These are phyloP conservation scores for Zelleria hepariella DNA, from an alignment of 2,888 invertebrate genomes.

Conservation along the genomic window DNA sequence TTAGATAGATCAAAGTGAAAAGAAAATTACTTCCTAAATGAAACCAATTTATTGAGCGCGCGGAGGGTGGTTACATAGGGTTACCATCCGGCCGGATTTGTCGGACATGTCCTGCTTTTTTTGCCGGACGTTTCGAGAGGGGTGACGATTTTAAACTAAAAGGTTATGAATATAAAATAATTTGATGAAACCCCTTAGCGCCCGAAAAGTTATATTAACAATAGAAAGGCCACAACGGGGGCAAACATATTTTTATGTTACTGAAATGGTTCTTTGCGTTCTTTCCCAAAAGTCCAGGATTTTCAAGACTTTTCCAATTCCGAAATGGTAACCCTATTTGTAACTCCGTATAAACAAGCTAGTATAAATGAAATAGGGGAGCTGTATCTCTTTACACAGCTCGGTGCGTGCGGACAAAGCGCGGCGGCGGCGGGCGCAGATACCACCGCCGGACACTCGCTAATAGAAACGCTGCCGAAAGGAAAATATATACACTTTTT, in stretches of 20 bases:
- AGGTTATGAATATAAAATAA: too few relatives aligned
- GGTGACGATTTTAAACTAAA: too few relatives aligned
- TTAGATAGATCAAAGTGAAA: slow-evolving; percentile 34
- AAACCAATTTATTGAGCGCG: slow-evolving; percentile 40
- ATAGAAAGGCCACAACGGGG: too few relatives aligned
- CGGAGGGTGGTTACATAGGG: slow-evolving; percentile 18
- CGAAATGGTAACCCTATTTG: too few relatives aligned
- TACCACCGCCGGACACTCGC: slow-evolving; percentile 14
- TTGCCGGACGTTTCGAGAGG: too few relatives aligned
- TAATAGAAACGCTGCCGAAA: slow-evolving; percentile 2
- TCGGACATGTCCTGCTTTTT: too few relatives aligned
- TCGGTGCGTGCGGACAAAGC: slow-evolving; percentile 51
- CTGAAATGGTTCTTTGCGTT: too few relatives aligned
- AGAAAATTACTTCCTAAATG: slow-evolving; percentile 34
- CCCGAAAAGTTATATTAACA: too few relatives aligned
- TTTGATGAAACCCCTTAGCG: too few relatives aligned
- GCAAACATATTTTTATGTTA: too few relatives aligned
- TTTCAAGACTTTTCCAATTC: neutral
- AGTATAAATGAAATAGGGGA: slow-evolving; percentile 41
- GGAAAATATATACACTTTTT: slow-evolving; percentile 2
- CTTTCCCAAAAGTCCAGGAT: neutral
- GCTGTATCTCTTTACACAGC: slow-evolving; percentile 54
- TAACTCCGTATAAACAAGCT: slow-evolving; percentile 29
- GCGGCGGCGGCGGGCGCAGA: slow-evolving; percentile 20
- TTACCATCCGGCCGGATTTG: too few relatives aligned